These are phyloP conservation scores for Tetramorium bicarinatum DNA, from an alignment of 2,888 invertebrate species.

Conservation along the genomic window DNA sequence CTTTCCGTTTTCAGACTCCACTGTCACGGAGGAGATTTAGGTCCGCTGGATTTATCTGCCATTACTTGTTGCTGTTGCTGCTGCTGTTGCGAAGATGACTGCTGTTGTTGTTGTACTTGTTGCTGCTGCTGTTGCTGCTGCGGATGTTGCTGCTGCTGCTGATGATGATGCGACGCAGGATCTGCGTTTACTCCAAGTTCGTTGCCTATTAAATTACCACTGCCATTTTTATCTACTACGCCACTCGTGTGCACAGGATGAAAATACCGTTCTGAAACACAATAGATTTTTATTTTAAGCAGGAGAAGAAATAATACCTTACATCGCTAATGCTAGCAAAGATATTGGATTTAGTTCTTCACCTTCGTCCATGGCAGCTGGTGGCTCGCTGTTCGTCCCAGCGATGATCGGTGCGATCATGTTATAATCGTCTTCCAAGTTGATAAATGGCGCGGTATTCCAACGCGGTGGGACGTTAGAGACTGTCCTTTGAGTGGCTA, in stretches of 20 bases:
- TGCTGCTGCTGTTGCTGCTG: conserved; percentile 76
- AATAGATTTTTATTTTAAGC: conserved; percentile 45
- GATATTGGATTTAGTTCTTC: conserved; percentile 40
- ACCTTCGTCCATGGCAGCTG: conserved; percentile 85
- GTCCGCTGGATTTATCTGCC: conserved; percentile 84
- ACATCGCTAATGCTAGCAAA: background rate
- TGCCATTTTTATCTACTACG: conserved; percentile 86
- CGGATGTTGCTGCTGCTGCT: conserved; percentile 79
- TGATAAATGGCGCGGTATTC: conserved; percentile 95
- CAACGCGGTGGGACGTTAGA: conserved; percentile 89
- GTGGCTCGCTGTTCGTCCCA: conserved; percentile 86
- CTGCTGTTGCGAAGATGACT: conserved; percentile 70
- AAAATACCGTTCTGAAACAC: conserved; percentile 87
- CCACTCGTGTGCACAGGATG: conserved; percentile 88
- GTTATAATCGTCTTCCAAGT: conserved; percentile 97
- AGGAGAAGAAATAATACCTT: background rate
- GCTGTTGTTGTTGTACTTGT: conserved; percentile 73
- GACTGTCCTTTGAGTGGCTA: conserved; percentile 89
- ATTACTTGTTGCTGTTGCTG: conserved; percentile 81
- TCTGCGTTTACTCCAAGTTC: conserved; percentile 83
- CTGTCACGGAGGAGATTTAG: conserved; percentile 86
- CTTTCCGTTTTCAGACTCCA: conserved; percentile 76
- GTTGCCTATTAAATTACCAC: conserved; percentile 81
- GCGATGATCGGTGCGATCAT: conserved; percentile 93
- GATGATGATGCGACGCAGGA: conserved; percentile 83